Base-by-base conservation (phyloP, 2,797 vertebrate genomes). In the Lemur catta region DNA sequence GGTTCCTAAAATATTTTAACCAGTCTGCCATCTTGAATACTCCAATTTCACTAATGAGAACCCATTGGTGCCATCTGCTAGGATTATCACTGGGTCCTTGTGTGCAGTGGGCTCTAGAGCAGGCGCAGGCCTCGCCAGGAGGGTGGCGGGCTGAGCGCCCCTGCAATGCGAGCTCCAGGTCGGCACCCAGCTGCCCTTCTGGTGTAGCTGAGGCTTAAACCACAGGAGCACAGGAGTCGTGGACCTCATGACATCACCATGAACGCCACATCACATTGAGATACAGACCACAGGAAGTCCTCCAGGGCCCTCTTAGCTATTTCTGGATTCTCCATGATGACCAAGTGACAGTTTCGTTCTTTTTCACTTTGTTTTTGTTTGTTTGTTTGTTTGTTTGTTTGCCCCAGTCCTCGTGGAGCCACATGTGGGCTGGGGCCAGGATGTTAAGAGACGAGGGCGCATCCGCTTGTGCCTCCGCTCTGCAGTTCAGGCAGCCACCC, bases 341-440 rank as follows among this genome's bases (percentile, higher is more conserved):
- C 33, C 46, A 35, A 33, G 13, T 28, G 43, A n/a, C 55, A 6
- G 0, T 48, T 22, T 22, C n/a, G 7, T 80, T 46, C 78, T n/a
- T 2, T 46, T 67, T 24, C 13, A 0, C 9, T 57, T 48, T 17
- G 87, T 11, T 18, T 81, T 46, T 46, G 38, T 46, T 43, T 46
- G 2, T 46, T 43, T 46, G 2, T 43, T 43, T 43, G 43, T 43
- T 43, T 33, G 57, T 14, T 20, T 20, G 26, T 67, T 55, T 46
- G 52, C 38, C 0, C 0, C 38, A 28, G 22, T 57, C 50, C 38
- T 52, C 28, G 6, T 43, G 7, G 30, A 61, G 52, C 33, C 55
- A 1, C 6, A 0, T 0, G 0, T 4, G 61, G 38, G 50, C 50
- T 0, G 0, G 0, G 28, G 4, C 61, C 15, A 30, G 41, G 33